Evolutionary conservation across 2,797 vertebrate species (phyloP).

Genomic region (Lepilemur ruficaudatus): DNA sequence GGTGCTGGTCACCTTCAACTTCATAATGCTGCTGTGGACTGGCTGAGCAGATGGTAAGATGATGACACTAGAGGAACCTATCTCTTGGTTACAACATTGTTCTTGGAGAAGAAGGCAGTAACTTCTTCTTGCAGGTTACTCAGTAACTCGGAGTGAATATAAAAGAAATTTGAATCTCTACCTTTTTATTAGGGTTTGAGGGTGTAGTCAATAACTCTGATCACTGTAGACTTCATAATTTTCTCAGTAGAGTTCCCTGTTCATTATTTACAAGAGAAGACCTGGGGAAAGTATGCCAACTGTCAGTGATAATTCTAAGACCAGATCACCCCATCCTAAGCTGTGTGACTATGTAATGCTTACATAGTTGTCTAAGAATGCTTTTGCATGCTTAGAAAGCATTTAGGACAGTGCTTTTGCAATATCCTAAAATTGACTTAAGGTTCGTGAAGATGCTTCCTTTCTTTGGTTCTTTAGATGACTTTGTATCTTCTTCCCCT

Average conservation of each 20-base stretch:
- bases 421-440: neutral
- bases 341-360: neutral
- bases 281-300: neutral
- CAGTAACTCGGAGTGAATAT: neutral
- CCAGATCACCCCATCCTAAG: neutral
- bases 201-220: neutral
- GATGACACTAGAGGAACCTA: neutral
- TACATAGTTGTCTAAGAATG: neutral
- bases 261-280: neutral
- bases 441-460: neutral
- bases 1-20: slow-evolving; percentile 98
- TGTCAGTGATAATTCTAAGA: neutral
- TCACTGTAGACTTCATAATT: neutral
- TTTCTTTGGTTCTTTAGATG: slow-evolving; percentile 30
- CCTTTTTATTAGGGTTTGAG: neutral
- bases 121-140: neutral
- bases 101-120: neutral
- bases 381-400: neutral
- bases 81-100: neutral
- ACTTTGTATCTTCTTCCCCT: neutral
- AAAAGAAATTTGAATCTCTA: neutral
- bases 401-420: neutral
- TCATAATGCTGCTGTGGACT: slow-evolving; percentile 95
- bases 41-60: slow-evolving; percentile 97
- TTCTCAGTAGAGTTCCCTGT: neutral